phyloP scores from a whole-genome alignment of 2,113 vertebrate genomes.

The Lipotes vexillifer region DNA sequence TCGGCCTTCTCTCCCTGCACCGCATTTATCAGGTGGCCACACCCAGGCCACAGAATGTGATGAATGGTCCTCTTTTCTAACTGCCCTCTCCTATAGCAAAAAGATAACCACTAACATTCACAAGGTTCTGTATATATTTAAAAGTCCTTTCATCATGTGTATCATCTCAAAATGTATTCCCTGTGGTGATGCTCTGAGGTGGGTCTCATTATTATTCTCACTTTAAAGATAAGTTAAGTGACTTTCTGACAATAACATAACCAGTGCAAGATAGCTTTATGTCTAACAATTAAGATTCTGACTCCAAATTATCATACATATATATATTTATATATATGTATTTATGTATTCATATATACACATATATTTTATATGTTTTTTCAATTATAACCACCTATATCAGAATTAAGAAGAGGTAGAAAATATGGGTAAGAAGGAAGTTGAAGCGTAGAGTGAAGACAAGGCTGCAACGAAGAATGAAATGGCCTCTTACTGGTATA shows the following conservation, averaged over 20 bases:
- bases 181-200: neutral
- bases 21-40: neutral
- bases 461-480: neutral
- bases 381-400: neutral
- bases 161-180: neutral
- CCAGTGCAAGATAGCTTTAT: neutral
- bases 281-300: neutral
- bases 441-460: rapidly evolving
- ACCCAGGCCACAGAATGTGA: neutral
- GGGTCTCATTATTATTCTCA: neutral
- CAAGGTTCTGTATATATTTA: neutral
- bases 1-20: neutral
- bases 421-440: neutral
- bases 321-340: neutral
- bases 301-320: neutral
- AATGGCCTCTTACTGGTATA: neutral
- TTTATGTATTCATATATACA: neutral
- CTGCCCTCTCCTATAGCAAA: neutral
- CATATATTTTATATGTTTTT: neutral
- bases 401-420: neutral
- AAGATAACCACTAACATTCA: neutral
- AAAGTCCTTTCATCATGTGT: neutral
- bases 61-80: neutral
- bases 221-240: neutral
- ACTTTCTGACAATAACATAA: neutral